These are phyloP conservation scores for Emydura subglobosa DNA, from an alignment of 2,113 vertebrate species.

Conservation along the genomic window DNA sequence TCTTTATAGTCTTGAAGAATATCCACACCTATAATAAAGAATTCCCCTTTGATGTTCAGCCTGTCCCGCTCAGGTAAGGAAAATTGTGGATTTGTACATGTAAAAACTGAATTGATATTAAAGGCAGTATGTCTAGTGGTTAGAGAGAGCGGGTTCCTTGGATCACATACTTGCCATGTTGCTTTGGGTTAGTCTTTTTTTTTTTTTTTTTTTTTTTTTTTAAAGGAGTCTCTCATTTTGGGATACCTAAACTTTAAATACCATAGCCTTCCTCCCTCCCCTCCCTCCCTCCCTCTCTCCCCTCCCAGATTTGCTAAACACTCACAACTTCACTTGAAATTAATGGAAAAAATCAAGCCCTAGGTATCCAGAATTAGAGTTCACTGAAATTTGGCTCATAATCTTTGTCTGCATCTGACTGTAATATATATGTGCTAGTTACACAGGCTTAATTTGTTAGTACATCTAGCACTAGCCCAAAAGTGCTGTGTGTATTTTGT, in stretches of 20 bases:
- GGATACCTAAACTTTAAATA: neutral
- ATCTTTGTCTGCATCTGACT: neutral
- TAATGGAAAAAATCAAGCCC: neutral
- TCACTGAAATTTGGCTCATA: neutral
- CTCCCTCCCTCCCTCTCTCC: no score
- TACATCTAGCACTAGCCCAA: neutral
- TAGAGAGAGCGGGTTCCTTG: neutral
- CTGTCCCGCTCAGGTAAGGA: conserved; percentile 93
- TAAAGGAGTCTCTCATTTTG: neutral
- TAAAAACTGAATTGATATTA: neutral
- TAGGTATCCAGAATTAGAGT: neutral
- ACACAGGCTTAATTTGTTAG: neutral
- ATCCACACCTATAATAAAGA: conserved; percentile 96
- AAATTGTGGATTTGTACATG: neutral
- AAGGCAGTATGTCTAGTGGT: neutral
- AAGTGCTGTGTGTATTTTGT: neutral
- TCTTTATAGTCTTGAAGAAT: conserved; percentile 91
- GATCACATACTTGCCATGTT: neutral
- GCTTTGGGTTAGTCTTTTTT: neutral
- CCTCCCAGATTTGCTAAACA: neutral
- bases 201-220: neutral
- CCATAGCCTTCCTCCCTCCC: neutral
- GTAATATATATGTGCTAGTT: neutral
- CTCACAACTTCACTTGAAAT: neutral
- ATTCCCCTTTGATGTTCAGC: conserved; percentile 98